Percentiles rank a stretch among this genome's conserved stretches.
Evolutionary conservation across 2,797 vertebrate species (phyloP).

Genomic region (Danio aesculapii): DNA sequence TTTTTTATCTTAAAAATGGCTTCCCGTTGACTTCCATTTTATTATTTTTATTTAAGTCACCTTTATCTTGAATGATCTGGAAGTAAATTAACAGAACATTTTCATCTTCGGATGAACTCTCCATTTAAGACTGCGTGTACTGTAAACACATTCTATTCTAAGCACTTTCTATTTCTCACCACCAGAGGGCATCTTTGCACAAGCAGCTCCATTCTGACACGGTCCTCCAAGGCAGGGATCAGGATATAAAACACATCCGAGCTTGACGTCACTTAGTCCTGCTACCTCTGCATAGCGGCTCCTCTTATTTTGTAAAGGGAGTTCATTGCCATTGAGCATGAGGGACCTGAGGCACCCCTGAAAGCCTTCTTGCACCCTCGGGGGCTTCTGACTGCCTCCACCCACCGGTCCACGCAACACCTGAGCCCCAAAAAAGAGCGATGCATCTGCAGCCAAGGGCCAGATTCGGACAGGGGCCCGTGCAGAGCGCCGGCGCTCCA

Average conservation of each 20-base stretch:
- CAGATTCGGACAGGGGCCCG: slow-evolving; percentile 89
- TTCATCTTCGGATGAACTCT: no score
- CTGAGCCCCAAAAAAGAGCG: slow-evolving; percentile 93
- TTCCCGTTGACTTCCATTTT: no score
- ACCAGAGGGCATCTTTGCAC: slow-evolving; percentile 85
- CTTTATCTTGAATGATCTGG: no score
- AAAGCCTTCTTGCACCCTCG: slow-evolving; percentile 88
- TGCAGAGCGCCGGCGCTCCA: slow-evolving; percentile 87
- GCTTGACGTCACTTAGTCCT: slow-evolving; percentile 87
- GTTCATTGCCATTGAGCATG: slow-evolving; percentile 90
- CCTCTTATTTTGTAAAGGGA: slow-evolving; percentile 90
- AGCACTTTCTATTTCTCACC: slow-evolving; percentile 75
- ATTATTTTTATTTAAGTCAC: no score
- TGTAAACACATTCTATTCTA: background rate
- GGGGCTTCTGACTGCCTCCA: slow-evolving; percentile 73
- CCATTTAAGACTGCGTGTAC: no score
- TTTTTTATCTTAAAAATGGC: no score
- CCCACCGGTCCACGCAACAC: slow-evolving; percentile 77
- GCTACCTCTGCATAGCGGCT: slow-evolving; percentile 88
- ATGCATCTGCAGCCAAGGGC: slow-evolving; percentile 85
- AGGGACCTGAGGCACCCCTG: slow-evolving; percentile 93
- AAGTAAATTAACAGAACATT: no score
- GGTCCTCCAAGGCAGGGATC: slow-evolving; percentile 89
- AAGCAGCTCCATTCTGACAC: slow-evolving; percentile 90
- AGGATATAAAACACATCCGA: slow-evolving; percentile 86